Evolutionary conservation across 2,113 vertebrate species (phyloP).

Genomic region (Microtus ochrogaster): DNA sequence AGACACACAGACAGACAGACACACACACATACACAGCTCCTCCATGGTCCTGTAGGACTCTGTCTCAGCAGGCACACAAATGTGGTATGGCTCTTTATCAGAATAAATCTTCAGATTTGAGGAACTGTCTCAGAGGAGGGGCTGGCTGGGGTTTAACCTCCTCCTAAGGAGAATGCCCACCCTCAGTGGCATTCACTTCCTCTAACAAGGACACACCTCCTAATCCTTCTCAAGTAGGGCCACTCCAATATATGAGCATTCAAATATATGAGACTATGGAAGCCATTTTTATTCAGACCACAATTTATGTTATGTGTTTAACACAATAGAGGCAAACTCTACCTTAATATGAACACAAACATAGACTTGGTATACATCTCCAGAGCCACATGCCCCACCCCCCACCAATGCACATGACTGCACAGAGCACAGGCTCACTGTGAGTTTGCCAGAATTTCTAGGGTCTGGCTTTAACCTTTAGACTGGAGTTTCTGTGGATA

Average conservation of each 20-base stretch:
- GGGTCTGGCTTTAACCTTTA: neutral
- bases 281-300: neutral
- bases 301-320: neutral
- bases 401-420: no score
- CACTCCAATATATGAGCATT: no score
- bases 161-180: neutral
- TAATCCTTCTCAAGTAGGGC: neutral
- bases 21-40: no score
- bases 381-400: no score
- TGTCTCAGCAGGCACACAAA: neutral
- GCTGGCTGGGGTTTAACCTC: neutral
- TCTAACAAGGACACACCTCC: neutral
- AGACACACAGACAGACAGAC: no score
- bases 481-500: neutral
- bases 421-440: neutral
- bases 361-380: neutral
- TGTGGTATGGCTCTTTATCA: no score
- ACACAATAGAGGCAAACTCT: neutral
- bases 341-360: neutral
- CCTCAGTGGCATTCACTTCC: neutral
- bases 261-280: neutral
- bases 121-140: no score
- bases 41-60: no score
- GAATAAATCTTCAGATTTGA: neutral
- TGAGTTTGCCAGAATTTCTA: neutral